phyloP scores from a whole-genome alignment of 2,888 invertebrate species.

The Dermolepida albohirtum region DNA sequence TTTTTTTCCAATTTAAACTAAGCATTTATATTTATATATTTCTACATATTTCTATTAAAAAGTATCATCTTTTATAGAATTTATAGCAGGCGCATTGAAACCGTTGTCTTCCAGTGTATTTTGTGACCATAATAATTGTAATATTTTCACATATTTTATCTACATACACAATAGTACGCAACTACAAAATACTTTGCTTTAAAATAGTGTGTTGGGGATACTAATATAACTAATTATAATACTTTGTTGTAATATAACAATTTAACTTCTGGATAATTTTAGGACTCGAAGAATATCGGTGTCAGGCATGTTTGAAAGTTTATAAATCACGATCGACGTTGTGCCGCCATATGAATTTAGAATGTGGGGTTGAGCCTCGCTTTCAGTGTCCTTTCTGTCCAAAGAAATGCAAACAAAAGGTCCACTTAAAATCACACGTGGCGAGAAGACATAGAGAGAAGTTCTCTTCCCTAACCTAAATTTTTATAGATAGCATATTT shows the following conservation, averaged over 20 bases:
- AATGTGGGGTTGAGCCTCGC: constrained; percentile 50
- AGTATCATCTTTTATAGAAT: no score
- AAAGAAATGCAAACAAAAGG: constrained; percentile 41
- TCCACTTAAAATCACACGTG: constrained; percentile 40
- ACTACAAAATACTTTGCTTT: no score
- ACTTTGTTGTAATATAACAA: constrained; percentile 12
- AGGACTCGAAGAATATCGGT: constrained; percentile 27
- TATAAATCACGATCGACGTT: constrained; percentile 47
- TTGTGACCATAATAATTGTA: no score
- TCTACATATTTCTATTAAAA: no score
- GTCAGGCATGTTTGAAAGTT: constrained; percentile 40
- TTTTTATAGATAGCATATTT: not conserved
- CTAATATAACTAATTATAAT: constrained; percentile 5
- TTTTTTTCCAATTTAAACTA: no score
- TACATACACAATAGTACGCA: no score
- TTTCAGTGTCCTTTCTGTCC: constrained; percentile 48
- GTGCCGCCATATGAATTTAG: constrained; percentile 49
- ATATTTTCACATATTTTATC: no score
- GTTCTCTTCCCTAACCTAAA: not conserved
- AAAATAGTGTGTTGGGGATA: constrained; percentile 1
- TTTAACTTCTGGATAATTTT: constrained; percentile 1
- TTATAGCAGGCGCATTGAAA: no score
- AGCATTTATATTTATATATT: no score
- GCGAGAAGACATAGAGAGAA: constrained; percentile 27
- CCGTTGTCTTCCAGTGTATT: no score